Percentiles rank a stretch among this genome's conserved stretches.
Evolutionary conservation across 2,113 vertebrate genomes (phyloP).

Genomic region (Takifugu flavidus): DNA sequence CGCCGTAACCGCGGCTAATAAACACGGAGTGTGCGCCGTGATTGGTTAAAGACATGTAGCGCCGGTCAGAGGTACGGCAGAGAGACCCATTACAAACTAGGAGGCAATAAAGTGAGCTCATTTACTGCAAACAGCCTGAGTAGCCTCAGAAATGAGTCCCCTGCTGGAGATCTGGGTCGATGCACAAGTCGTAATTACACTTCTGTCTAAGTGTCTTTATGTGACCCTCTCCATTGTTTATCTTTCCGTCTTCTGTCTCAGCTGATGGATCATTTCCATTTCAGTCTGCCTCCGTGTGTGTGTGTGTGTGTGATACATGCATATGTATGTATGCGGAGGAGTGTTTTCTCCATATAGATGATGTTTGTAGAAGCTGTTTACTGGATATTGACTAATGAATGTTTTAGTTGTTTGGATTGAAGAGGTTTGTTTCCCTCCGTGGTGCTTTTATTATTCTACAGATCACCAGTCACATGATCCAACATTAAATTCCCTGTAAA

Average conservation of each 20-base stretch:
- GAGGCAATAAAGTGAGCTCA: conserved; percentile 68
- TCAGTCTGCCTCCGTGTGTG: conserved; percentile 7
- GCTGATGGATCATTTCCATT: conserved; percentile 59
- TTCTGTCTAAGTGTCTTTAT: conserved; percentile 71
- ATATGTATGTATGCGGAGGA: conserved; percentile 7
- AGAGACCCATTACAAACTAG: conserved; percentile 62
- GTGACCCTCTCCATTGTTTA: conserved; percentile 57
- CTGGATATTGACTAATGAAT: no score
- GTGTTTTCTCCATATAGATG: conserved; percentile 12
- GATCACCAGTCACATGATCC: no score
- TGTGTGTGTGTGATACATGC: conserved; percentile 10
- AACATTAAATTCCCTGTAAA: no score
- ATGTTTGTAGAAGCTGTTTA: conserved; percentile 2
- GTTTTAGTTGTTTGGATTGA: no score
- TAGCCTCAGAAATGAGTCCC: conserved; percentile 66
- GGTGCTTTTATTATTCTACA: no score
- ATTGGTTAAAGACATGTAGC: conserved; percentile 55
- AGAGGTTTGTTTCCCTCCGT: no score
- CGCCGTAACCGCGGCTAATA: conserved; percentile 55
- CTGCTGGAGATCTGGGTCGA: conserved; percentile 59
- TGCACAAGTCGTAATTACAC: conserved; percentile 71
- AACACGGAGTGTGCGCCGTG: conserved; percentile 47
- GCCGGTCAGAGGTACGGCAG: conserved; percentile 41
- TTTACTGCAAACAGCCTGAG: conserved; percentile 64
- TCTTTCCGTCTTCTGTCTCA: conserved; percentile 46